These are phyloP conservation scores for Ceratina japonica DNA, from an alignment of 1,140 invertebrate genomes.

Conservation along the genomic window DNA sequence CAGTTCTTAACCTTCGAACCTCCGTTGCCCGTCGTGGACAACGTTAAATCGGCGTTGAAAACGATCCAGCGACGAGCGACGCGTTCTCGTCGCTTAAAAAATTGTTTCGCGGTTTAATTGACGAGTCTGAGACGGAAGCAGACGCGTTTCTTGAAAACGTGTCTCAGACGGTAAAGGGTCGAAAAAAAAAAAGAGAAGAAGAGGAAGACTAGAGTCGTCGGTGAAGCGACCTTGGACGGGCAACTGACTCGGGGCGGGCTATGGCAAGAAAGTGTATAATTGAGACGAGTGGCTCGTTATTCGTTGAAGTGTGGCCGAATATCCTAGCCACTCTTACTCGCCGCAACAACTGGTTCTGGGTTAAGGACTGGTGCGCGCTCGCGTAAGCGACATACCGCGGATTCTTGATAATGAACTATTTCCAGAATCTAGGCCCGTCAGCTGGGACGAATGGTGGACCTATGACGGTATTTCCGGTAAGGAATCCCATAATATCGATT, in stretches of 20 bases:
- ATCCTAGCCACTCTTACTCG: slow-evolving; percentile 37
- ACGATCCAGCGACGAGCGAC: no score
- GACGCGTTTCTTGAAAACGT: slow-evolving; percentile 11
- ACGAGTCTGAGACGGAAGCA: not conserved
- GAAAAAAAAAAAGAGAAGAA: not conserved
- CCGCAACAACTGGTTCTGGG: slow-evolving; percentile 37
- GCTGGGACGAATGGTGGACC: slow-evolving; percentile 97
- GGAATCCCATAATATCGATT: slow-evolving; percentile 50
- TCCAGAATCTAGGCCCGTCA: slow-evolving; percentile 81
- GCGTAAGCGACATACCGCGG: slow-evolving; percentile 34
- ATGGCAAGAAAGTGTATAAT: slow-evolving; percentile 40
- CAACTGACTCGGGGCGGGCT: slow-evolving; percentile 10
- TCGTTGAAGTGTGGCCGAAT: slow-evolving; percentile 38
- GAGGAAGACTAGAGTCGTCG: not conserved
- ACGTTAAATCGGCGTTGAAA: not conserved
- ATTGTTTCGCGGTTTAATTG: no score
- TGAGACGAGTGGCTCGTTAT: slow-evolving; percentile 49
- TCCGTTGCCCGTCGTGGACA: no score
- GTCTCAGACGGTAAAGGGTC: slow-evolving; percentile 9
- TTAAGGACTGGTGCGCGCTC: slow-evolving; percentile 39
- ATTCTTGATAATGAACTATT: slow-evolving; percentile 60
- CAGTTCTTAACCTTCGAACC: slow-evolving; percentile 21
- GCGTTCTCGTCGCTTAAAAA: no score
- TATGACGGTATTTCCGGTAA: slow-evolving; percentile 96
- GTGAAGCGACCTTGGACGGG: slow-evolving; percentile 14